Evolutionary conservation across 2,113 vertebrate genomes (phyloP).

Genomic region (Zapus hudsonius): DNA sequence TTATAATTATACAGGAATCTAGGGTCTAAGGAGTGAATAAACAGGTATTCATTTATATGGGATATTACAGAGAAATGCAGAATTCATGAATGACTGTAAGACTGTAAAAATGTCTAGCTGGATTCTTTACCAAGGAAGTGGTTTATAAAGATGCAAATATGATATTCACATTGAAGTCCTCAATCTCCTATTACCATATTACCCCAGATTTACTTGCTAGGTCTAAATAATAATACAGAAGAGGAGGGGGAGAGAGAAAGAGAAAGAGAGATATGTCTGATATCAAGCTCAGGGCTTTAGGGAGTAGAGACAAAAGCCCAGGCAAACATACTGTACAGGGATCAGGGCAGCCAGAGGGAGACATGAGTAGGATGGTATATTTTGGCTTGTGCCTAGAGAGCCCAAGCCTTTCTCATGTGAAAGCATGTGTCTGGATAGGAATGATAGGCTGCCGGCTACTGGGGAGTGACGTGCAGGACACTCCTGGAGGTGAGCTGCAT

Average conservation of each 20-base stretch:
- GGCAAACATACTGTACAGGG: not conserved
- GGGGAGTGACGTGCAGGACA: no score
- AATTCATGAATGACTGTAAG: not conserved
- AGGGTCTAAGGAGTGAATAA: not conserved
- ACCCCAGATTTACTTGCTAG: not conserved
- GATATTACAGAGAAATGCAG: not conserved
- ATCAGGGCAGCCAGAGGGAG: not conserved
- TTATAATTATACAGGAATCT: not conserved
- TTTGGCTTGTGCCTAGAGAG: not conserved
- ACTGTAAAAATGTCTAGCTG: not conserved
- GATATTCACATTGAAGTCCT: not conserved
- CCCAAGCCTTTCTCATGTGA: not conserved
- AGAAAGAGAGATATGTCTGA: not conserved
- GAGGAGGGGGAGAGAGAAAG: not conserved
- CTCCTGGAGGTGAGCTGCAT: fast-evolving
- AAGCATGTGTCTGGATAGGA: not conserved
- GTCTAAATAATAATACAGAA: not conserved
- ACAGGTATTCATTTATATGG: not conserved
- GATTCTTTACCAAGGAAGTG: not conserved
- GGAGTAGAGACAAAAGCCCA: not conserved
- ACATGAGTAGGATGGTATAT: no score
- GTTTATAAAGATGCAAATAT: not conserved
- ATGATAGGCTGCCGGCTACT: fast-evolving
- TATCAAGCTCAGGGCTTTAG: not conserved
- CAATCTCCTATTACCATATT: not conserved